Conservation (phyloP, 2,797 vertebrate species). For the Aulostomus chinensis region DNA sequence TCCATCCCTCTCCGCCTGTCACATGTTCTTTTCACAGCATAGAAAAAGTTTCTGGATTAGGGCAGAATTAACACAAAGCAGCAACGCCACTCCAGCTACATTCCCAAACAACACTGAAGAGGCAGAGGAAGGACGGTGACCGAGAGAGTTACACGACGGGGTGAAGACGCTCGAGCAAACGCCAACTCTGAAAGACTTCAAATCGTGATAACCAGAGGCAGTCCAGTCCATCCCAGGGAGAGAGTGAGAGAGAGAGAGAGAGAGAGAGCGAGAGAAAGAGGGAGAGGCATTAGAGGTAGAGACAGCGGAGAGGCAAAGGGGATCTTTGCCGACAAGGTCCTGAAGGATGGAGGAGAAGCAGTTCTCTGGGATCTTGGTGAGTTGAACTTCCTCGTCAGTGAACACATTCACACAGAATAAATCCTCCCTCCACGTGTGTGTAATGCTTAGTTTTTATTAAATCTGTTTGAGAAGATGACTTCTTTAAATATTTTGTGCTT, state of each 20-base stretch:
- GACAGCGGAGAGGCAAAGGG: constrained; percentile 61
- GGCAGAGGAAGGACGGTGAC: constrained; percentile 58
- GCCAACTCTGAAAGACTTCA: constrained; percentile 51
- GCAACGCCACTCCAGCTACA: constrained; percentile 76
- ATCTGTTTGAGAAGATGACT: no score
- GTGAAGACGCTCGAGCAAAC: constrained; percentile 50
- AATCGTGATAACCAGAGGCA: constrained; percentile 36
- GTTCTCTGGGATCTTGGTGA: constrained; percentile 81
- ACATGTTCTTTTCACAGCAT: constrained; percentile 85
- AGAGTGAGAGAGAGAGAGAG: constrained; percentile 23
- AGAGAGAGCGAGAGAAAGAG: no score
- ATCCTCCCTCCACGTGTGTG: background rate
- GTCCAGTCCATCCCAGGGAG: constrained; percentile 46
- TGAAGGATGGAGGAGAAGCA: constrained; percentile 82
- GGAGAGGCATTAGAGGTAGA: no score
- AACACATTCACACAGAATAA: constrained; percentile 1
- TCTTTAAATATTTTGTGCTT: no score
- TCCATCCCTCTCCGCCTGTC: constrained; percentile 68
- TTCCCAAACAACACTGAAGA: constrained; percentile 59
- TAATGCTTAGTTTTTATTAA: no score
- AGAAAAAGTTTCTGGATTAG: constrained; percentile 87
- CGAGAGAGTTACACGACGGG: constrained; percentile 38
- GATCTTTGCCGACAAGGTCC: constrained; percentile 72
- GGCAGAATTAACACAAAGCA: constrained; percentile 82
- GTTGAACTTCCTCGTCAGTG: constrained; percentile 45